phyloP scores from a whole-genome alignment of 2,113 vertebrate genomes.

The Sinocyclocheilus grahami region DNA sequence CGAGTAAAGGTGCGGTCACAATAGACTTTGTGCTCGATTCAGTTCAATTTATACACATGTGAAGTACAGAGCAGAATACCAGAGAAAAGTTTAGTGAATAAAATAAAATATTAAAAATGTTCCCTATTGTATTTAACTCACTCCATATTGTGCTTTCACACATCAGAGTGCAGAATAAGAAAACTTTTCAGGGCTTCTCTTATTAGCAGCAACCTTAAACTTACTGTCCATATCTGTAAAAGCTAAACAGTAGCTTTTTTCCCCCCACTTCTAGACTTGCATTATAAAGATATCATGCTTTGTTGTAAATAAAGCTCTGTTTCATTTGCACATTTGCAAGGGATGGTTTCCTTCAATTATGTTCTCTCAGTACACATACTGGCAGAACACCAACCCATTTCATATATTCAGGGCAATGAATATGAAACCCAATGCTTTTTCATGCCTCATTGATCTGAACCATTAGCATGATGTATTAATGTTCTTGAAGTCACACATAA shows the following conservation, averaged over 20 bases:
- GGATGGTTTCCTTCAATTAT: constrained; percentile 3
- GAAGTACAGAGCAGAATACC: too few species aligned
- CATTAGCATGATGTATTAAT: constrained; percentile 6
- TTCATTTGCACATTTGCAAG: constrained; percentile 8
- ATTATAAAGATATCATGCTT: neutral
- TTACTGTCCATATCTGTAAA: neutral
- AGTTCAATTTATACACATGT: too few species aligned
- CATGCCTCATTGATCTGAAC: neutral
- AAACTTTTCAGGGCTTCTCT: neutral
- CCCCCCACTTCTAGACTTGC: too few species aligned
- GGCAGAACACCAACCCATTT: neutral
- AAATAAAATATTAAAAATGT: neutral
- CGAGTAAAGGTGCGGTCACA: neutral
- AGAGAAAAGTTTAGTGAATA: too few species aligned
- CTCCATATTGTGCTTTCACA: neutral
- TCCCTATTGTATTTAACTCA: neutral
- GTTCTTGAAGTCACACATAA: neutral
- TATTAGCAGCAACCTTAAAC: neutral
- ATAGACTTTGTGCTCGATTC: neutral
- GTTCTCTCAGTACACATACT: neutral
- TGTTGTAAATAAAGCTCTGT: neutral
- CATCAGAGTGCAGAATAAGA: neutral
- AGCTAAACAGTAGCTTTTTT: neutral
- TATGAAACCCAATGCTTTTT: constrained; percentile 5
- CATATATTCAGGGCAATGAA: neutral